phyloP scores from a whole-genome alignment of 2,888 invertebrate species.

The Acrocyrtus sp. region DNA sequence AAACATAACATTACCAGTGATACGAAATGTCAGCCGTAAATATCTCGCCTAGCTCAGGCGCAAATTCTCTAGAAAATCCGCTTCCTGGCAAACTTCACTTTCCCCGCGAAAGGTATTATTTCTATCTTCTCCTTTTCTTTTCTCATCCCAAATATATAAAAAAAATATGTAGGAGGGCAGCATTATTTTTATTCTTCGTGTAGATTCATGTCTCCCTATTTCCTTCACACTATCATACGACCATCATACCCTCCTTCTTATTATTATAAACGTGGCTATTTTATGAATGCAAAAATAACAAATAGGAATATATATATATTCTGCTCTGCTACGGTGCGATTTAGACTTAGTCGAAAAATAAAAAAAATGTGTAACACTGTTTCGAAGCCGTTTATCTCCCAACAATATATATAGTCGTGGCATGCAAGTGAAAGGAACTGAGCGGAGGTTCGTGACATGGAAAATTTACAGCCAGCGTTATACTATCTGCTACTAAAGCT shows the following conservation, averaged over 20 bases:
- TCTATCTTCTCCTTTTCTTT: background rate
- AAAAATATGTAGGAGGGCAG: background rate
- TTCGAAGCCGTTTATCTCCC: too few species aligned
- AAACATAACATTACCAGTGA: constrained; percentile 42
- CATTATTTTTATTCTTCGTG: too few species aligned
- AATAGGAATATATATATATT: too few species aligned
- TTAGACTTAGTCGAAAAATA: background rate
- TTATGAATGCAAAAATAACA: too few species aligned
- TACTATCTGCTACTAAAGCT: constrained; percentile 19
- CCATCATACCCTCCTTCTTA: too few species aligned
- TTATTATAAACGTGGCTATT: too few species aligned
- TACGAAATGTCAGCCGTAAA: constrained; percentile 50
- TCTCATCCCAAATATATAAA: too few species aligned
- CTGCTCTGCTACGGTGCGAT: too few species aligned
- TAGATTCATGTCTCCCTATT: too few species aligned
- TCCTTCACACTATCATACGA: too few species aligned
- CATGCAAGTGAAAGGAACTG: too few species aligned
- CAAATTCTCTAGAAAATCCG: constrained; percentile 43
- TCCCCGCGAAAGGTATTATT: background rate
- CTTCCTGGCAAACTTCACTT: constrained; percentile 17
- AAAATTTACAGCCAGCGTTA: constrained; percentile 43
- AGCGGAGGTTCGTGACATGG: constrained; percentile 39
- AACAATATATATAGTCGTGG: too few species aligned
- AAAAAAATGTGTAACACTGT: background rate
- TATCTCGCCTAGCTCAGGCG: constrained; percentile 32